Conservation (phyloP, 2,797 vertebrate species). For the Rhinichthys osculus region DNA sequence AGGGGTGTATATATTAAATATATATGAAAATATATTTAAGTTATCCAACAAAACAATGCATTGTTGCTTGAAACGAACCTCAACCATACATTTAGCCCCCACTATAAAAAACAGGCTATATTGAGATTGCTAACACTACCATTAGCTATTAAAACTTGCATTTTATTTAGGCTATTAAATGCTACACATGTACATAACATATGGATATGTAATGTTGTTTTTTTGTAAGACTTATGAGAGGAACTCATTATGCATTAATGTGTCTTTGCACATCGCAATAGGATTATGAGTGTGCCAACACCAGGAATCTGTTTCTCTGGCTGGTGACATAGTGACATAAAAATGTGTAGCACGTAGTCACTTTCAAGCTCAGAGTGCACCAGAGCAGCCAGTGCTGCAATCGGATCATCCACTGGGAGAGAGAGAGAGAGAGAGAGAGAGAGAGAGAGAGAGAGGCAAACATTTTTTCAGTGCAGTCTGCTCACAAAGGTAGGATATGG, state of each 20-base stretch:
- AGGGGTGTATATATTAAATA: no score
- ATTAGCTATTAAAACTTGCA: not conserved
- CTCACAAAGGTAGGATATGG: constrained; percentile 18
- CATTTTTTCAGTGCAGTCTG: not conserved
- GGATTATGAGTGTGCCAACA: constrained; percentile 6
- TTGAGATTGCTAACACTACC: not conserved
- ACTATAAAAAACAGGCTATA: not conserved
- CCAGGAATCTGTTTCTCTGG: constrained; percentile 41
- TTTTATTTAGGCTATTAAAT: not conserved
- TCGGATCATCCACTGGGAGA: constrained; percentile 45
- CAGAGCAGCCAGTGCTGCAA: constrained; percentile 45
- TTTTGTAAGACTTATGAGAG: not conserved
- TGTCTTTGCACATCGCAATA: constrained; percentile 27
- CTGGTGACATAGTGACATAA: constrained; percentile 50
- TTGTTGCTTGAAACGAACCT: not conserved
- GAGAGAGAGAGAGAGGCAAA: constrained; percentile 4
- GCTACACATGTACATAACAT: not conserved
- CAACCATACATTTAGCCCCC: not conserved
- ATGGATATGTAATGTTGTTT: not conserved
- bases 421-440: not conserved
- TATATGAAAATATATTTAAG: not conserved
- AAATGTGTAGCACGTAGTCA: constrained; percentile 51
- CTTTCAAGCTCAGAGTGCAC: constrained; percentile 35
- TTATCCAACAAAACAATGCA: not conserved
- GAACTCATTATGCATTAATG: constrained; percentile 7